Conservation (phyloP, 2,888 invertebrate species). For the Hanleya hanleyi region DNA sequence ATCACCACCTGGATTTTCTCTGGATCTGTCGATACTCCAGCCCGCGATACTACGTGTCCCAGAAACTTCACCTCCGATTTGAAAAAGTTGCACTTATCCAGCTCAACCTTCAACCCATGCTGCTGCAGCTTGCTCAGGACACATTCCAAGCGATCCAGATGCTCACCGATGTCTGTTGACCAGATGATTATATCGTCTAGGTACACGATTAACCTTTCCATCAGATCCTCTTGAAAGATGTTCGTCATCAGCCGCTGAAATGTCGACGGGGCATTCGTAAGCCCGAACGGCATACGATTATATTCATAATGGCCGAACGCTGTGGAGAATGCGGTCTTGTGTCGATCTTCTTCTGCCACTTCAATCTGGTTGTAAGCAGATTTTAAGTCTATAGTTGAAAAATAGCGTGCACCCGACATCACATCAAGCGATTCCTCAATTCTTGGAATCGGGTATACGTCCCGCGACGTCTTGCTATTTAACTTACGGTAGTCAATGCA, state of each 20-base stretch:
- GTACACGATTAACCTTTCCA: constrained; percentile 21
- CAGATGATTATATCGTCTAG: constrained; percentile 24
- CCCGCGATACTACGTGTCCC: constrained; percentile 32
- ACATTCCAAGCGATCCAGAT: constrained; percentile 23
- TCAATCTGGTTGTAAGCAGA: constrained; percentile 17
- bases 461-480: constrained; percentile 33
- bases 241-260: constrained; percentile 30
- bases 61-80: constrained; percentile 26
- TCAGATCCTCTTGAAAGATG: constrained; percentile 19
- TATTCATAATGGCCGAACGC: constrained; percentile 30
- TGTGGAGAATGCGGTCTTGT: constrained; percentile 36
- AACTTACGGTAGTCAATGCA: constrained; percentile 32
- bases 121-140: constrained; percentile 22
- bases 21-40: constrained; percentile 21
- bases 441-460: no score
- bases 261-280: constrained; percentile 12
- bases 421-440: constrained; percentile 39
- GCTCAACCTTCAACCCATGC: constrained; percentile 32
- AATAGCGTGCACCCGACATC: constrained; percentile 20
- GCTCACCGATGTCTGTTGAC: constrained; percentile 22
- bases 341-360: constrained; percentile 25
- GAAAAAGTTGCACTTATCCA: constrained; percentile 32
- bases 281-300: no score
- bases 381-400: constrained; percentile 30
- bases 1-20: constrained; percentile 17